Evolutionary conservation across 2,888 invertebrate species (phyloP).

Genomic region (Ametastegia equiseti): DNA sequence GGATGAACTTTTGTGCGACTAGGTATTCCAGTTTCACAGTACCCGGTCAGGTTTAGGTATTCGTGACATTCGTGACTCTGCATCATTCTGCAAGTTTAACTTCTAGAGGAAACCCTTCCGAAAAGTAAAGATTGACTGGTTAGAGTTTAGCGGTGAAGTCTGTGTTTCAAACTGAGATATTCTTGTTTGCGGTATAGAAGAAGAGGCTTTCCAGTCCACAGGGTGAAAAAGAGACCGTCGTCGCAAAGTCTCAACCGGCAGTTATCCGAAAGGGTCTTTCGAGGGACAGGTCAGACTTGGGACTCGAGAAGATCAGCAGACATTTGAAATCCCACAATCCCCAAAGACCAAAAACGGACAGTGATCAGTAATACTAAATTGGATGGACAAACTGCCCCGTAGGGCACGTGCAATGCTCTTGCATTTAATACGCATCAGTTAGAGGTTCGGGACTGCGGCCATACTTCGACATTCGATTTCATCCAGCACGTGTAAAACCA

Average conservation of each 20-base stretch:
- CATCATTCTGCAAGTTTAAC: background rate
- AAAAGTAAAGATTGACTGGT: background rate
- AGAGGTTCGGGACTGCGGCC: background rate
- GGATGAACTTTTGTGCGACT: background rate
- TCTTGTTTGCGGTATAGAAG: background rate
- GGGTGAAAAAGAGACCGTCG: conserved; percentile 29
- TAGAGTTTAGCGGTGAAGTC: background rate
- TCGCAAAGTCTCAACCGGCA: background rate
- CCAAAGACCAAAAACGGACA: conserved; percentile 38
- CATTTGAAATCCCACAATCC: conserved; percentile 38
- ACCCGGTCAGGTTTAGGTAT: too few relatives aligned
- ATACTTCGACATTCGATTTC: background rate
- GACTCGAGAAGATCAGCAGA: background rate
- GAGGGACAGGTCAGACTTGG: background rate
- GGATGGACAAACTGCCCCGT: background rate
- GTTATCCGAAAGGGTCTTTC: conserved; percentile 5
- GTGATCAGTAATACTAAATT: conserved; percentile 10
- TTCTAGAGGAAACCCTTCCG: background rate
- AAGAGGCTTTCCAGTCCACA: background rate
- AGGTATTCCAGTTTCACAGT: too few relatives aligned
- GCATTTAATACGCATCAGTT: conserved; percentile 31
- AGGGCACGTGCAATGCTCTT: background rate
- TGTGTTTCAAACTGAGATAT: background rate
- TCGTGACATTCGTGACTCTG: too few relatives aligned
- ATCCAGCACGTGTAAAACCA: background rate